These are phyloP conservation scores for Sesamia inferens DNA, from an alignment of 2,888 invertebrate genomes.

Conservation along the genomic window DNA sequence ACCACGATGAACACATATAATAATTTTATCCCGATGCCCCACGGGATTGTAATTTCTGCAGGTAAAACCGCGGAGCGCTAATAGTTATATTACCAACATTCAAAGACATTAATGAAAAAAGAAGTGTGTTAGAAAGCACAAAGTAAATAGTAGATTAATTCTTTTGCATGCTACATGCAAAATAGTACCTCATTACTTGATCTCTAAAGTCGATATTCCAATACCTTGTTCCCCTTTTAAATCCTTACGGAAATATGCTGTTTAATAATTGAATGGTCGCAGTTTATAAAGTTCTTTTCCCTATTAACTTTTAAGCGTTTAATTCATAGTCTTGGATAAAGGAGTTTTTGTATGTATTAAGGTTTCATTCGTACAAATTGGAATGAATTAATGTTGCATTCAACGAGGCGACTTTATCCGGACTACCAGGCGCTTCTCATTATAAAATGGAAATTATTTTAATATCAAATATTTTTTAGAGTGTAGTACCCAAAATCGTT, in stretches of 20 bases:
- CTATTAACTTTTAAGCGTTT: constrained; percentile 50
- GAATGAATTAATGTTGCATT: constrained; percentile 16
- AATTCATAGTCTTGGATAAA: constrained; percentile 37
- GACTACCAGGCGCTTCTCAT: not conserved
- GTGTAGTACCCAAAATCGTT: no score
- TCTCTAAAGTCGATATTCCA: not conserved
- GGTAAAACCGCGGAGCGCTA: not conserved
- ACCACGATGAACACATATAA: no score
- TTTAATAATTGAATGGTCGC: constrained; percentile 50
- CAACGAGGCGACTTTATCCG: not conserved
- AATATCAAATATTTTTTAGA: not conserved
- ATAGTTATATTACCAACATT: not conserved
- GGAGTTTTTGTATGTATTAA: constrained; percentile 4
- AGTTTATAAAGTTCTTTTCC: constrained; percentile 48
- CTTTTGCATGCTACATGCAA: not conserved
- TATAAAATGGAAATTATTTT: not conserved
- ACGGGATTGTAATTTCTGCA: not conserved
- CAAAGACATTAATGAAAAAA: constrained; percentile 10
- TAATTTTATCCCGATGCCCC: not conserved
- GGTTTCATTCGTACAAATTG: constrained; percentile 5
- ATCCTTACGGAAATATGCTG: not conserved
- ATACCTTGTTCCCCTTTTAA: not conserved
- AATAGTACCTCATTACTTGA: not conserved
- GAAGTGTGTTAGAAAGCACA: constrained; percentile 1
- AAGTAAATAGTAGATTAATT: constrained; percentile 20